phyloP scores from a whole-genome alignment of 2,797 vertebrate species.

The Xenops minutus region DNA sequence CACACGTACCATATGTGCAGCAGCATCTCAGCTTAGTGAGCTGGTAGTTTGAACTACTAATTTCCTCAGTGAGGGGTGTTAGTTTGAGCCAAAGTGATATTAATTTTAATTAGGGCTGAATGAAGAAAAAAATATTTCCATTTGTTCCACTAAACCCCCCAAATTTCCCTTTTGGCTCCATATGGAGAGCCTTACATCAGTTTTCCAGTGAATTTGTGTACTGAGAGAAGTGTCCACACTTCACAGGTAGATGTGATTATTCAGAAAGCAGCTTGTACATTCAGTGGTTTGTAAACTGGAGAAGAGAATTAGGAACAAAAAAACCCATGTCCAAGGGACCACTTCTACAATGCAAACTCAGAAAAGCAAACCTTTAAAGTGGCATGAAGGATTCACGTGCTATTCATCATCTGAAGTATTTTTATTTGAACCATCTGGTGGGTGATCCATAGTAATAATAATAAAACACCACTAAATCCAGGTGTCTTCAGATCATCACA shows the following conservation, averaged over 20 bases:
- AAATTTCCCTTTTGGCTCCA: not conserved
- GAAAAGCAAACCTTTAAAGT: not conserved
- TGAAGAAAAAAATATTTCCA: not conserved
- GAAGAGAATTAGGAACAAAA: not conserved
- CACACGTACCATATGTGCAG: slow-evolving; percentile 7
- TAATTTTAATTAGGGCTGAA: slow-evolving; percentile 51
- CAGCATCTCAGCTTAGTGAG: not conserved
- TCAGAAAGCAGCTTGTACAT: not conserved
- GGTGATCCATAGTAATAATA: not conserved
- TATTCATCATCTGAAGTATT: not conserved
- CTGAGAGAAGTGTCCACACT: not conserved
- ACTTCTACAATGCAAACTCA: not conserved
- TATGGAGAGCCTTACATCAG: not conserved
- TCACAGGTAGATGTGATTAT: not conserved
- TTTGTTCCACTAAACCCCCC: not conserved
- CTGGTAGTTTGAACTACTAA: not conserved
- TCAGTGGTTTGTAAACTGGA: not conserved
- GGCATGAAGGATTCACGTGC: not conserved
- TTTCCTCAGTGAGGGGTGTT: not conserved
- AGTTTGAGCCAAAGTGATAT: slow-evolving; percentile 1
- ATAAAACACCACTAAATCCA: not conserved
- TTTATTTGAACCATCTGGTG: not conserved
- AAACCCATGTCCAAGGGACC: not conserved
- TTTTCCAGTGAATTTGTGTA: not conserved
- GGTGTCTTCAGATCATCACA: not conserved